Evolutionary conservation across 2,888 invertebrate genomes (phyloP), one percentile per base, ranked within the genome.

Genomic region (Amblyjoppa proteus): DNA sequence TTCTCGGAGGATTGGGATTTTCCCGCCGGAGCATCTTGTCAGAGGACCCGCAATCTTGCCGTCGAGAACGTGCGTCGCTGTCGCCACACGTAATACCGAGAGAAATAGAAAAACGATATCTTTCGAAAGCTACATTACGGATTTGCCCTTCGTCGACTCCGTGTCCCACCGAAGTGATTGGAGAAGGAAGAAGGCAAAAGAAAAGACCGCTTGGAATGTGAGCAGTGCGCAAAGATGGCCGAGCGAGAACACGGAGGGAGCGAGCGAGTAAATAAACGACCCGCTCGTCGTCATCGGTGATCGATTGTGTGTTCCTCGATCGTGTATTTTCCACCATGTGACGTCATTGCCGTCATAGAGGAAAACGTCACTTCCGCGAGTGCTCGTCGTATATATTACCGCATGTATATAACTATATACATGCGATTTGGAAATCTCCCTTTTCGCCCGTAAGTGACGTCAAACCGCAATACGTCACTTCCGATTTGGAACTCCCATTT

Each of bases 41-140:
- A 5, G n/a, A 79, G 75, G 69, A 45, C 56, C 53, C 51, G 61
- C 66, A 76, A 76, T 76, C 80, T 56, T 75, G 70, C 70, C 70
- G 56, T 38, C 71, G n/a, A 49, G 45, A 31, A 56, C 61, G 70
- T 71, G 31, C 76, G 61, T 71, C 45, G 66, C 56, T 13, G 9
- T 13, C 58, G 58, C 3, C 28, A 58, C 28, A 58, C 34, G 64
- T 64, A 64, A 16, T 31, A 51, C 41, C 11, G 25, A 49, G 25
- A 38, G 64, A 49, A 38, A 71, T n/a, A 56, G 53, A 25, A 16
- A 64, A 53, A 75, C 16, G n/a, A 20, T 70, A 38, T 64, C 74
- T 73, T 64, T 71, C 64, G 31, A 71, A 56, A 75, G 38, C 73
- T 73, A 38, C 34, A 31, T 79, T 64, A 75, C 34, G 34, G 64